Evolutionary conservation across 2,797 vertebrate species (phyloP), one percentile per base, ranked within the genome.

Genomic region (Eupleurogrammus muticus): DNA sequence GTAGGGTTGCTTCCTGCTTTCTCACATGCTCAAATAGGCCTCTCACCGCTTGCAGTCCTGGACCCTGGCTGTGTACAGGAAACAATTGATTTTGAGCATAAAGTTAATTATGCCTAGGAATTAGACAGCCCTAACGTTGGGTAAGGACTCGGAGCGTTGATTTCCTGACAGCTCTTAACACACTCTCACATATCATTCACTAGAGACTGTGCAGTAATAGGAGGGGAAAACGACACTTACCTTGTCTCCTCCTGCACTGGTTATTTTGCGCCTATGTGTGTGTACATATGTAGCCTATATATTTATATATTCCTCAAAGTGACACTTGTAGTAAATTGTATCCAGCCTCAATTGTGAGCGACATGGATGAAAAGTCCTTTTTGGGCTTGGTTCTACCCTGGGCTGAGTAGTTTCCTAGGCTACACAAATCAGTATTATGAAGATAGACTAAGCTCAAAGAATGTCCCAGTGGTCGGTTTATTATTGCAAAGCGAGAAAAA

Each of bases 391-490:
- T 94, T 93, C 90, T 92, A 93, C 93, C 89, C 94, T 95, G 92
- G 93, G 95, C 93, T 95, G 94, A 91, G 92, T 90, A 91, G 95
- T 95, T 93, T 93, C 93, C 94, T 95, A 92, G 92, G 93, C 92
- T 86, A 92, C 95, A 97, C 95, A 96, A 97, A 96, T 94, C 94
- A 94, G 91, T 94, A 94, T 98, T 97, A 97, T 98, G 95, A 96
- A 97, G 96, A 96, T 96, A 96, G 95, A 92, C 95, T 92, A 90
- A 93, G 94, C 94, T 90, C 82, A 93, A 93, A 98, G 95, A 98
- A 97, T 97, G 96, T 96, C 97, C 90, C 96, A 97, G 96, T 97
- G 96, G 96, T 97, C 92, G 94, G 90, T 93, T 95, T 96, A 96
- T 97, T 97, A 96, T 96, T 96, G 94, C 28, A 94, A 95, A 95